These are phyloP conservation scores for Bombylius major DNA, from an alignment of 2,888 invertebrate genomes.

Conservation along the genomic window DNA sequence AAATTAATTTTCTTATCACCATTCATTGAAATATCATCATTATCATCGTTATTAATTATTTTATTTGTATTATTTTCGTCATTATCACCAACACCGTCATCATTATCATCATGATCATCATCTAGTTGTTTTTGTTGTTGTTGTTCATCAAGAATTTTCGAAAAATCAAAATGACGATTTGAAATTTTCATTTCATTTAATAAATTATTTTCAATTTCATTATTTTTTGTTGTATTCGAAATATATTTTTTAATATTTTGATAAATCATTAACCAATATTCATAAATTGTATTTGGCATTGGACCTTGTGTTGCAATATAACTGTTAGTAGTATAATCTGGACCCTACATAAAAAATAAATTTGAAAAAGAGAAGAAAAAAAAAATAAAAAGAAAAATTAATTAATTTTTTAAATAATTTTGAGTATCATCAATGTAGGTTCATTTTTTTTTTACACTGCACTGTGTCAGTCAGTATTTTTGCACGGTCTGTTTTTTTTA, in stretches of 20 bases:
- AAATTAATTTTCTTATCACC: background rate
- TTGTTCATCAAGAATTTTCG: background rate
- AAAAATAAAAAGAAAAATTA: background rate
- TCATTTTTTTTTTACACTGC: too few species aligned
- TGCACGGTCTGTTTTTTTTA: too few species aligned
- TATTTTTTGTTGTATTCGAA: background rate
- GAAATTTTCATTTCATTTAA: background rate
- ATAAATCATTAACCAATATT: conserved; percentile 82
- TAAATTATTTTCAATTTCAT: background rate
- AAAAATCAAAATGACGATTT: background rate
- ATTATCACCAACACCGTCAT: too few species aligned
- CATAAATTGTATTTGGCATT: conserved; percentile 72
- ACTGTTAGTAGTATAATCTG: conserved; percentile 71
- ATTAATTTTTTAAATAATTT: background rate
- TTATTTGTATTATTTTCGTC: too few species aligned
- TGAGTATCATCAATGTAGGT: background rate
- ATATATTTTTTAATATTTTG: conserved; percentile 38
- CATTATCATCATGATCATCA: too few species aligned
- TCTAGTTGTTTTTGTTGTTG: background rate
- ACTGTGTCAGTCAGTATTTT: too few species aligned
- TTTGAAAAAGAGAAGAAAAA: conserved; percentile 5
- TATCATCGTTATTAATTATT: too few species aligned
- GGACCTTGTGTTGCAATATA: conserved; percentile 93
- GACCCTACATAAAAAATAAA: conserved; percentile 50
- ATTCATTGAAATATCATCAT: too few species aligned